Evolutionary conservation across 1,140 invertebrate species (phyloP).

Genomic region (Uloborus diversus): DNA sequence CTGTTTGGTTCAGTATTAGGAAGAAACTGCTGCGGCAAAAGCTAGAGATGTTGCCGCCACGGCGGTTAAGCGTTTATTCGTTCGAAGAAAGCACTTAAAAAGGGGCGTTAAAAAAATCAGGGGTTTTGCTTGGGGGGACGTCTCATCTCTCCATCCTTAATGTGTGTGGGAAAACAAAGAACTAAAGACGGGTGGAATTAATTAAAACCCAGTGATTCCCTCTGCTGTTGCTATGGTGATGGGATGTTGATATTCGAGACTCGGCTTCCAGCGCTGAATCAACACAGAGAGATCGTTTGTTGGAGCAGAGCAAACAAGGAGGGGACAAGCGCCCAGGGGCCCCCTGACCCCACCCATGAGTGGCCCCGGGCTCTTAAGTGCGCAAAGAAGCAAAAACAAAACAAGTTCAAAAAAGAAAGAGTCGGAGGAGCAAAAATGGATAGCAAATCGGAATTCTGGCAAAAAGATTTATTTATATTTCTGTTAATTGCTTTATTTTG

Average conservation of each 20-base stretch:
- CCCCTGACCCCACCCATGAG: slow-evolving; percentile 29
- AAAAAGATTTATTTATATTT: background rate
- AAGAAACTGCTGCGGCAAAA: no score
- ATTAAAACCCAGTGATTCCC: slow-evolving; percentile 53
- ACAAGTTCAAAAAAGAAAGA: slow-evolving; percentile 23
- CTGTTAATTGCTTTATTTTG: slow-evolving; percentile 6
- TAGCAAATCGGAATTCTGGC: slow-evolving; percentile 5
- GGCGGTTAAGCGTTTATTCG: slow-evolving; percentile 18
- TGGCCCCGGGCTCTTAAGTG: slow-evolving; percentile 33
- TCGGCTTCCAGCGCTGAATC: slow-evolving; percentile 49
- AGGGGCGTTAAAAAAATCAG: slow-evolving; percentile 17
- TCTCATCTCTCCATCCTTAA: slow-evolving; percentile 31
- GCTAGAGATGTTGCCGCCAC: no score
- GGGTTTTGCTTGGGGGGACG: background rate
- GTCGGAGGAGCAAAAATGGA: background rate
- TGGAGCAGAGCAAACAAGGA: slow-evolving; percentile 42
- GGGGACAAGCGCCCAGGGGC: slow-evolving; percentile 17
- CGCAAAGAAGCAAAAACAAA: slow-evolving; percentile 36
- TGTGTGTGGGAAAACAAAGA: slow-evolving; percentile 55
- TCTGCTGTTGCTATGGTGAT: slow-evolving; percentile 46
- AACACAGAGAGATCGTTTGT: slow-evolving; percentile 45
- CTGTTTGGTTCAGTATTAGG: no score
- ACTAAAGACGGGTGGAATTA: slow-evolving; percentile 48
- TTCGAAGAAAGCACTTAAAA: slow-evolving; percentile 37
- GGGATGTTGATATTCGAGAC: slow-evolving; percentile 49